Conservation (phyloP, 1,140 invertebrate species). For the Drosophila pruinosa region DNA sequence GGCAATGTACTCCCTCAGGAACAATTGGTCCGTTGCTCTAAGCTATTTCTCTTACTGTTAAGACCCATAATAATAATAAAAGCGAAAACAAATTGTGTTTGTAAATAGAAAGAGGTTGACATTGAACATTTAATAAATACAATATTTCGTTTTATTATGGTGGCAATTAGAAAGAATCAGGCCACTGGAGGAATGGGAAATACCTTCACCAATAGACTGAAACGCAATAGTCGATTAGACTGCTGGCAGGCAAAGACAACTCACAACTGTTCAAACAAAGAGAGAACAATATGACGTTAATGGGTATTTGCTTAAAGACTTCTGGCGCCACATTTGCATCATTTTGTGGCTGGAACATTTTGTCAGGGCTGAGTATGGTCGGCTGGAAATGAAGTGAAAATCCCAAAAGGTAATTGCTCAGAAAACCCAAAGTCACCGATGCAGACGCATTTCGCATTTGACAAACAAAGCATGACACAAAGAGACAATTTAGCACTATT, state of each 20-base stretch:
- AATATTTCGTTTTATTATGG: not conserved
- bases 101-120: not conserved
- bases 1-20: slow-evolving; percentile 2
- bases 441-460: too few species aligned
- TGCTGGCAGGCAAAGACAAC: not conserved
- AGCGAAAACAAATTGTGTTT: not conserved
- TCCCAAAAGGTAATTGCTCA: slow-evolving; percentile 18
- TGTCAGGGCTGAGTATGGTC: too few species aligned
- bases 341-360: slow-evolving; percentile 38
- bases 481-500: slow-evolving; percentile 67
- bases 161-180: slow-evolving; percentile 27
- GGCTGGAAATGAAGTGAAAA: slow-evolving; percentile 43
- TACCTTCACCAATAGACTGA: slow-evolving; percentile 40
- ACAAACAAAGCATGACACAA: slow-evolving; percentile 49
- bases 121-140: not conserved
- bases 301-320: slow-evolving; percentile 35
- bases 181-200: slow-evolving; percentile 52
- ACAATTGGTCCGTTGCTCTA: not conserved
- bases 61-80: not conserved
- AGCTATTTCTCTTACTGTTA: not conserved
- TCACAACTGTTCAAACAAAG: slow-evolving; percentile 65
- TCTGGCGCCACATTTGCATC: slow-evolving; percentile 15
- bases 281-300: slow-evolving; percentile 39
- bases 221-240: slow-evolving; percentile 26
- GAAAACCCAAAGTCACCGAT: slow-evolving; percentile 22